Base-by-base conservation (phyloP, 2,888 invertebrate species). In the Helicoverpa assulta region DNA sequence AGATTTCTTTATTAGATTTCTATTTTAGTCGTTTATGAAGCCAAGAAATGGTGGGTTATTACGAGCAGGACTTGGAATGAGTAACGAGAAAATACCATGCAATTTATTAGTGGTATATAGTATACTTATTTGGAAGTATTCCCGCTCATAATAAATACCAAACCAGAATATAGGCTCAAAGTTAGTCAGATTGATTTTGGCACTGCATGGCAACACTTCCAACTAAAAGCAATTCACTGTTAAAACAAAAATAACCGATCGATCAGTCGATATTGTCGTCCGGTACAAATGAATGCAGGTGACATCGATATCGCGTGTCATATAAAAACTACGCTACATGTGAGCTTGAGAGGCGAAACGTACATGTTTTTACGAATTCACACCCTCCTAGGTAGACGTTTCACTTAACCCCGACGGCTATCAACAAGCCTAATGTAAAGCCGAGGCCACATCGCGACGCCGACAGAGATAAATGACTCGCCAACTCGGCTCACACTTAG, bases 381-480 rank as follows among this genome's bases (percentile, higher is more conserved):
- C 78, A 76, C 80, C 78, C 84, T 77, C 73, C 60, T 68, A 75
- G 83, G 80, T 84, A 83, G 86, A 86, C 86, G 81, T 85, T 87
- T 86, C 87, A 87, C 87, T 87, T 85, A 85, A 84, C 85, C 84
- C 83, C 82, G 78, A 77, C 79, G 85, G 89, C 87, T 89, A 90
- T 91, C 91, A 88, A 86, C 83, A 84, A 87, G 88, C 88, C 88
- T 84, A 88, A 89, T 88, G 91, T 87, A 89, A 90, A 88, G 90
- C 89, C 81, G 82, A 85, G 86, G 89, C 85, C 89, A 86, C 88
- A 86, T 86, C 83, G 85, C 78, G 69, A 73, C 78, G 73, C 59
- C 88, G 92, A 92, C 92, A 89, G 88, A 91, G 92, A 92, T 88
- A 90, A 90, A 92, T 91, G 88, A 89, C 88, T 78, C 73, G 68